Conservation (phyloP, 2,113 vertebrate genomes). For the Excalfactoria chinensis region DNA sequence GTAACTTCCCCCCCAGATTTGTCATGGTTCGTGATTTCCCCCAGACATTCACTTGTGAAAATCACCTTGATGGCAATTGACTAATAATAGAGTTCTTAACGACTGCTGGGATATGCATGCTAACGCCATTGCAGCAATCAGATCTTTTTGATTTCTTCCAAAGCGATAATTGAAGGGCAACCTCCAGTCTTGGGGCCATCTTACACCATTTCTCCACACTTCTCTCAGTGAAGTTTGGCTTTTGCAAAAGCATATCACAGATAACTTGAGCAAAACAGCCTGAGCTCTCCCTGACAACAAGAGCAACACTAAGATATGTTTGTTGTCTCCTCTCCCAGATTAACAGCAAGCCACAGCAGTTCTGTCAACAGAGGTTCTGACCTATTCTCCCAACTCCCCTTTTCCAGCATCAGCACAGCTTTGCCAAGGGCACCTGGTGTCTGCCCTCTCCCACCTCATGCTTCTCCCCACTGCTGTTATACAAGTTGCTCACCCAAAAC, state of each 20-base stretch:
- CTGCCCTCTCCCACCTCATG: neutral
- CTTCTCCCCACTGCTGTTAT: neutral
- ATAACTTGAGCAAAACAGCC: neutral
- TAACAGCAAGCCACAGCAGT: neutral
- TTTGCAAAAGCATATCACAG: neutral
- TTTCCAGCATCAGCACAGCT: neutral
- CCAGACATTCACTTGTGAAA: neutral
- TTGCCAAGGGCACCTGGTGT: neutral
- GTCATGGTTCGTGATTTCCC: neutral
- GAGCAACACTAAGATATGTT: neutral
- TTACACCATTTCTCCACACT: neutral
- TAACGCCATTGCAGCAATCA: neutral
- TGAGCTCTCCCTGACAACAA: neutral
- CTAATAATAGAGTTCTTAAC: neutral
- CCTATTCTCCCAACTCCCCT: accelerated
- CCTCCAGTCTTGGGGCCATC: neutral
- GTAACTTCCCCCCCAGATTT: neutral
- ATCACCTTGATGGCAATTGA: neutral
- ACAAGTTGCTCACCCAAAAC: neutral
- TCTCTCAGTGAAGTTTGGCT: neutral
- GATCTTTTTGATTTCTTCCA: neutral
- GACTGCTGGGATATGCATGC: neutral
- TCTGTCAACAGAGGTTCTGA: neutral
- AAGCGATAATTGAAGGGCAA: neutral
- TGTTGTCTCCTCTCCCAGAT: neutral